Evolutionary conservation across 2,113 vertebrate species (phyloP), one percentile per base, ranked within the genome.

Genomic region (Trinectes maculatus): DNA sequence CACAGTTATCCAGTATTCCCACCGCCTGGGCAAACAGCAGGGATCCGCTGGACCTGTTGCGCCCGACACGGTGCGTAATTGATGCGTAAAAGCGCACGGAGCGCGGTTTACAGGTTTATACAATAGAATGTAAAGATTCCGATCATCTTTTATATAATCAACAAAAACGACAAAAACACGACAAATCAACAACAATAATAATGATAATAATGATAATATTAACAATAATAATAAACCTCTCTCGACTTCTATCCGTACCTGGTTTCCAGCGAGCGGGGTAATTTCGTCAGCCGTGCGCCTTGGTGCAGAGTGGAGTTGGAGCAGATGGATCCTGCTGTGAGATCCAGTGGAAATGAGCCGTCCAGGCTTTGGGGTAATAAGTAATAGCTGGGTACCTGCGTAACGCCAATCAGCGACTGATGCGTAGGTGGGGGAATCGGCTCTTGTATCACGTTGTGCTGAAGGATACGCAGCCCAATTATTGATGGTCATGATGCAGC

Each of bases 321-420:
- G 24, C 28, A 6, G 64, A 39, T 56, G 71, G 71, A 59, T 81
- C 74, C 79, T 78, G 52, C 62, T 49, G 75, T 59, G 64, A 83
- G 82, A 84, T 60, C 70, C 63, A 46, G 21, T 61, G 36, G 40
- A 74, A 87, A 76, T 62, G 77, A 84, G 61, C 34, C 42, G 55
- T 78, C 66, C 74, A 47, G 21, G 46, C 67, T 79, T 63, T 67
- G 83, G 59, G 57, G 64, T 77, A 74, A 88, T 91, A 91, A 92
- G 90, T 90, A 86, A 86, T 54, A 39, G 64, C 74, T 72, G 82
- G 77, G 69, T 73, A 89, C 78, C 81, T 85, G 87, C 87, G 85
- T 75, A 88, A 87, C 73, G 87, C 91, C 92, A 93, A 93, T 93
- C 91, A 92, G 87, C 66, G 69, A 68, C 81, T 63, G 60, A 58